Conservation (phyloP, 2,888 invertebrate species). For the Volucella inflata region DNA sequence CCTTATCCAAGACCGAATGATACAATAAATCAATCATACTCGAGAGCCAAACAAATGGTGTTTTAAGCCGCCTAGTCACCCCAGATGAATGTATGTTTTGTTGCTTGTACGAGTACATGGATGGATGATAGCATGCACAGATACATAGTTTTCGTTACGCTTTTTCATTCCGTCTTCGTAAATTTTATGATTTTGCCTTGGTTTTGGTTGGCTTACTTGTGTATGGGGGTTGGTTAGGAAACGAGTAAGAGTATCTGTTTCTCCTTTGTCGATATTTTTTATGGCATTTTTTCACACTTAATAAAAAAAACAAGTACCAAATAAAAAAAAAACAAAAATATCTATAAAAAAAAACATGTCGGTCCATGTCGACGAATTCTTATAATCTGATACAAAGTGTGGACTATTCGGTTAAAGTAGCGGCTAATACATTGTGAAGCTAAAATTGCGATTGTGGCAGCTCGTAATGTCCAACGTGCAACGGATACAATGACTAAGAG, state of each 20-base stretch:
- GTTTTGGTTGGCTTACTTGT: conserved; percentile 17
- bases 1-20: conserved; percentile 60
- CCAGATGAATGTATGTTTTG: conserved; percentile 69
- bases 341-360: conserved; percentile 39
- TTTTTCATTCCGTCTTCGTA: conserved; percentile 53
- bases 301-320: conserved; percentile 49
- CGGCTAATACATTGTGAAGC: conserved; percentile 36
- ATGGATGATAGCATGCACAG: conserved; percentile 61
- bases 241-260: conserved; percentile 25
- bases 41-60: conserved; percentile 74
- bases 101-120: conserved; percentile 48
- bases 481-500: conserved; percentile 32
- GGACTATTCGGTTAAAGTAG: conserved; percentile 15
- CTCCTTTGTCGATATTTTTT: conserved; percentile 38
- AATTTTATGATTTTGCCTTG: conserved; percentile 50
- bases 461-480: conserved; percentile 37
- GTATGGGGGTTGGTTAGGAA: conserved; percentile 4
- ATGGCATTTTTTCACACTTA: conserved; percentile 41
- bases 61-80: conserved; percentile 75
- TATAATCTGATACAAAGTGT: conserved; percentile 57
- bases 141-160: conserved; percentile 62
- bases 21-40: conserved; percentile 74
- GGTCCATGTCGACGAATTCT: conserved; percentile 60
- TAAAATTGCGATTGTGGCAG: conserved; percentile 19
- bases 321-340: conserved; percentile 65